Base-by-base conservation (phyloP, 1,140 invertebrate genomes). In the Onthophagus taurus region DNA sequence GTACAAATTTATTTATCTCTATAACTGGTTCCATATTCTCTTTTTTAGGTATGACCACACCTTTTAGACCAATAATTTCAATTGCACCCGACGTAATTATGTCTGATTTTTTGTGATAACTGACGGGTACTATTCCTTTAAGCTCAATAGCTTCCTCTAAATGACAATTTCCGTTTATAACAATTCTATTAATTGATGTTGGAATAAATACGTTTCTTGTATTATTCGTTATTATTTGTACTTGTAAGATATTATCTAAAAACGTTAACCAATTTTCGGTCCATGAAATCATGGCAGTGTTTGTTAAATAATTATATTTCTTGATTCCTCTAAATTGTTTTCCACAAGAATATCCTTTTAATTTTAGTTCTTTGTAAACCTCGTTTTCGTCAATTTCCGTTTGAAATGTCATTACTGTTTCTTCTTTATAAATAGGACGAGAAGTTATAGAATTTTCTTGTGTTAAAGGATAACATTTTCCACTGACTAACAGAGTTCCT, bases 201-300 rank as follows among this genome's bases (percentile, higher is more conserved):
- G 92, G 92, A 2, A 37, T n/a, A 12, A 16, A 21, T 1, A 96
- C 76, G 55, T 80, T 72, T 45, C 83, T 65, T 0, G 80, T 80
- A 50, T 89, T 82, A 9, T 75, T 64, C 17, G 75, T 74, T 1
- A 95, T 55, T 33, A 95, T 80, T 44, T 82, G 76, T 48, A 93
- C 77, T 60, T 97, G 92, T 8, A 97, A 65, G 78, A 96, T 84
- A 12, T 83, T 89, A 63, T 97, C 93, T 73, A 96, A 78, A 63
- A 93, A 96, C 0, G 88, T 77, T 0, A 91, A 78, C 89, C 89
- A 96, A 62, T 93, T 91, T 52, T 82, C 60, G 5, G 67, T 64
- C 88, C 88, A 91, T 31, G 54, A 48, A 2, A 81, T 63, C 11
- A 59, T 58, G n/a, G 76, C 81, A 9, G 53, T 59, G 0, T 35